Evolutionary conservation across 2,888 invertebrate species (phyloP).

Genomic region (Auanema freiburgensis): DNA sequence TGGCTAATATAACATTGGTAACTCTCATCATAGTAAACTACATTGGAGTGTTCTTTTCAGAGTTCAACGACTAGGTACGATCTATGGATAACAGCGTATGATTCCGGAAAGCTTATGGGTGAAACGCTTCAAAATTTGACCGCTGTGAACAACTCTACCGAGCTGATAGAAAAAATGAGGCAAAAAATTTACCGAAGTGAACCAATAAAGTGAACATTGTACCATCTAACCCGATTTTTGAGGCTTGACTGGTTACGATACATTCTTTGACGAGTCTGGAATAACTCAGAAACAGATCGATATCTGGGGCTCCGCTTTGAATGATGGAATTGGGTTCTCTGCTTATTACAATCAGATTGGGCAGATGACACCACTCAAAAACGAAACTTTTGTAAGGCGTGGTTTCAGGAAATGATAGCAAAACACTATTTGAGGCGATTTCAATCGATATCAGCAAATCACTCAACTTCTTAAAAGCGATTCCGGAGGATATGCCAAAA

Average conservation of each 20-base stretch:
- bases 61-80: background rate
- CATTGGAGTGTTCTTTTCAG: background rate
- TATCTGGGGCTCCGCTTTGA: background rate
- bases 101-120: background rate
- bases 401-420: constrained; percentile 1
- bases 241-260: background rate
- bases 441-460: background rate
- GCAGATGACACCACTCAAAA: constrained; percentile 26
- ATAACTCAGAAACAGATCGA: background rate
- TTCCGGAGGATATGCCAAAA: constrained; percentile 27
- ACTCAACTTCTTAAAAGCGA: constrained; percentile 14
- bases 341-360: no score
- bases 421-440: constrained; percentile 1
- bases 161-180: background rate
- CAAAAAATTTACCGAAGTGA: background rate
- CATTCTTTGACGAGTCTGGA: background rate
- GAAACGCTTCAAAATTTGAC: background rate
- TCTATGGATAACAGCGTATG: background rate
- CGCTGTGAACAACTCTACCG: background rate
- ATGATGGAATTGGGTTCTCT: no score
- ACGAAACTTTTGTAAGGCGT: constrained; percentile 25
- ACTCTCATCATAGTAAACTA: background rate
- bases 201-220: background rate
- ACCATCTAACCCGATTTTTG: background rate
- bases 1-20: constrained; percentile 26